phyloP scores from a whole-genome alignment of 2,888 invertebrate species.

The Eupithecia centaureata region DNA sequence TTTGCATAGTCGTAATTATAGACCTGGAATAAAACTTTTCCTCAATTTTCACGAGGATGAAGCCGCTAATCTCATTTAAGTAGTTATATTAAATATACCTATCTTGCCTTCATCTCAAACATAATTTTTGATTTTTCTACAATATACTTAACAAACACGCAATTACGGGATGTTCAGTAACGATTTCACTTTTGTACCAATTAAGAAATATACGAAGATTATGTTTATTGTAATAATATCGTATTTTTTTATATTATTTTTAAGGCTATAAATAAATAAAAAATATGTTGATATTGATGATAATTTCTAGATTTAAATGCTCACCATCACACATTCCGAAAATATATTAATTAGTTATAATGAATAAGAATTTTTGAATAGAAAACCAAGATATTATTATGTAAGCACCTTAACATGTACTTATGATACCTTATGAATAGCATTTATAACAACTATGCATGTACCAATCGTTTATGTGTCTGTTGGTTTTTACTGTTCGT shows the following conservation, averaged over 20 bases:
- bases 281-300: background rate
- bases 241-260: background rate
- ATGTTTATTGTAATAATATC: background rate
- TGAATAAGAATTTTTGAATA: background rate
- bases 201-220: background rate
- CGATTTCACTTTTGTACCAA: background rate
- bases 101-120: background rate
- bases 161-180: background rate
- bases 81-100: too few relatives aligned
- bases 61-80: too few relatives aligned
- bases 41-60: too few relatives aligned
- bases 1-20: too few relatives aligned
- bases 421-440: slow-evolving; percentile 45
- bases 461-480: too few relatives aligned
- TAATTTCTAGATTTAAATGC: slow-evolving; percentile 3
- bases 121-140: background rate
- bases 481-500: too few relatives aligned
- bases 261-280: background rate
- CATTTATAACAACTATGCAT: too few relatives aligned
- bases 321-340: slow-evolving; percentile 36
- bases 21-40: too few relatives aligned
- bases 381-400: slow-evolving; percentile 4
- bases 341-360: slow-evolving; percentile 3
- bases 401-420: slow-evolving; percentile 44
- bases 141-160: background rate